Evolutionary conservation across 2,888 invertebrate species (phyloP).

Genomic region (Tuta absoluta): DNA sequence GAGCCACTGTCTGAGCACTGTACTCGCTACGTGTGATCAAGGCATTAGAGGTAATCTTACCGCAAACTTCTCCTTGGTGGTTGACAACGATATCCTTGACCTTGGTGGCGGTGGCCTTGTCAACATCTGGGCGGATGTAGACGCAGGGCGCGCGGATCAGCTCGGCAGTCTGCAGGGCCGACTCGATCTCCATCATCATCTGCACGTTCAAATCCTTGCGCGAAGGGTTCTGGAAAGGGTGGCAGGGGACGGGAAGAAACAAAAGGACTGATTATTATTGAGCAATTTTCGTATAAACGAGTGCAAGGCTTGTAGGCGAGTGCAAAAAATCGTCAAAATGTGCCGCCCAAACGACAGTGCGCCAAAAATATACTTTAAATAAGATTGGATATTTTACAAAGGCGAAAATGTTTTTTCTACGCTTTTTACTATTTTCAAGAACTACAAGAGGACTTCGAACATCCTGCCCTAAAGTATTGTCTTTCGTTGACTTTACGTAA

Average conservation of each 20-base stretch:
- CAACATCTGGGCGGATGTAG: conserved; percentile 91
- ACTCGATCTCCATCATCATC: conserved; percentile 95
- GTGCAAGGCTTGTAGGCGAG: conserved; percentile 1
- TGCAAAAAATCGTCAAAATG: neutral
- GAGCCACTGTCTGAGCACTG: too few species aligned
- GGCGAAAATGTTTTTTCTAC: too few species aligned
- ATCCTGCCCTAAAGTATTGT: too few species aligned
- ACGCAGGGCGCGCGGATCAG: conserved; percentile 89
- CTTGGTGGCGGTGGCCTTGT: conserved; percentile 88
- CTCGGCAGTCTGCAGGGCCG: conserved; percentile 90
- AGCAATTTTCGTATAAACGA: neutral
- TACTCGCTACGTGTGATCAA: too few species aligned
- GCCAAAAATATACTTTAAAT: neutral
- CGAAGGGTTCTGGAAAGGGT: conserved; percentile 88
- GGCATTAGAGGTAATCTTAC: conserved; percentile 48
- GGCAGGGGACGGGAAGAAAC: conserved; percentile 34
- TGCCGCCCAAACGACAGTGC: conserved; percentile 14
- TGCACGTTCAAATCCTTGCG: conserved; percentile 95
- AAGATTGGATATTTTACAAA: too few species aligned
- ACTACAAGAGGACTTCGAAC: too few species aligned
- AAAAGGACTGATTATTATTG: neutral
- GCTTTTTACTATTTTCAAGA: too few species aligned
- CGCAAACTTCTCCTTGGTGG: conserved; percentile 89
- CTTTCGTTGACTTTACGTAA: too few species aligned
- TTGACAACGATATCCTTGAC: conserved; percentile 93